phyloP scores from a whole-genome alignment of 2,113 vertebrate species.

The Egretta garzetta region DNA sequence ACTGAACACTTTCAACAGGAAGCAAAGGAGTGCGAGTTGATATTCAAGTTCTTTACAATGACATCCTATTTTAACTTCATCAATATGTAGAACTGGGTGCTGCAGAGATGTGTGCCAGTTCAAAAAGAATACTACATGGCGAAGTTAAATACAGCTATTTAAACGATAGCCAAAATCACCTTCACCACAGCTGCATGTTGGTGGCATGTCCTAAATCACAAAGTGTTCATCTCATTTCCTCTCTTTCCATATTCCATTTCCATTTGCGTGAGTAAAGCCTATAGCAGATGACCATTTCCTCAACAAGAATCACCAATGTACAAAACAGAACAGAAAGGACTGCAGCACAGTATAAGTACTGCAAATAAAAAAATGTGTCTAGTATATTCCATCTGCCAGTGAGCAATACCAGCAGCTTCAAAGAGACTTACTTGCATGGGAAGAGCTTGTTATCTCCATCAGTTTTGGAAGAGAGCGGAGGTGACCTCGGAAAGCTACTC shows the following conservation, averaged over 20 bases:
- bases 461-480: neutral
- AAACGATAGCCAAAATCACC: neutral
- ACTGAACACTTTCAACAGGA: neutral
- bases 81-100: neutral
- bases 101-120: neutral
- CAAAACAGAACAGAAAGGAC: neutral
- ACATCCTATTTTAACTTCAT: neutral
- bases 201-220: neutral
- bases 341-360: neutral
- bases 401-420: neutral
- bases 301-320: neutral
- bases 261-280: neutral
- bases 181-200: neutral
- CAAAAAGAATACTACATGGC: neutral
- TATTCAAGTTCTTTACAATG: neutral
- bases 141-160: neutral
- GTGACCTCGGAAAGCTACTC: conserved; percentile 16
- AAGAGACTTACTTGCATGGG: conserved; percentile 43
- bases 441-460: neutral
- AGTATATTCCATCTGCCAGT: neutral
- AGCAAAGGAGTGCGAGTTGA: neutral
- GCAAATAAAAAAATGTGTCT: neutral
- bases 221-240: neutral
- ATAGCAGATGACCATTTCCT: neutral
- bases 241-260: neutral